Percentiles rank a stretch among this genome's conserved stretches.
Evolutionary conservation across 35 echinoderm and acorn worm genomes (phyloP).

Genomic region (Lytechinus pictus): DNA sequence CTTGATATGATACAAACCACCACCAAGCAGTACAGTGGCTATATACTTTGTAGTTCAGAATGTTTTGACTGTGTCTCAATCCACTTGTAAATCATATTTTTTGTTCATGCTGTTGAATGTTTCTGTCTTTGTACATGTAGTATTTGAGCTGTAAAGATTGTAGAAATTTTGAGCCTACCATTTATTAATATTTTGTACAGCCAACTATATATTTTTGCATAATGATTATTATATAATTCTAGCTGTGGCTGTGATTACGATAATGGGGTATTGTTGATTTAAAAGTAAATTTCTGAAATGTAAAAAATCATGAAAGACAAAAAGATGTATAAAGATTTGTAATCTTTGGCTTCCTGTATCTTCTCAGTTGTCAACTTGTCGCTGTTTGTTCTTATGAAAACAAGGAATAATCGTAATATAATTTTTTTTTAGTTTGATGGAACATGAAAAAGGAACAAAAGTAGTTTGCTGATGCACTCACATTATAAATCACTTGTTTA

Average conservation of each 20-base stretch:
- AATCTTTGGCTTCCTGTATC: background rate
- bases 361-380: no score
- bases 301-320: background rate
- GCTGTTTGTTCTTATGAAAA: no score
- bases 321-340: background rate
- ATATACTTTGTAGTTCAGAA: background rate
- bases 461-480: no score
- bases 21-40: background rate
- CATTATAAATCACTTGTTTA: no score
- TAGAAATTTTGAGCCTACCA: slow-evolving; percentile 28
- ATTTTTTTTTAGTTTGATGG: no score
- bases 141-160: slow-evolving; percentile 25
- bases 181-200: slow-evolving; percentile 40
- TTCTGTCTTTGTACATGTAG: slow-evolving; percentile 35
- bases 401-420: no score
- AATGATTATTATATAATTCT: slow-evolving; percentile 22
- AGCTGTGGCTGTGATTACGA: slow-evolving; percentile 4
- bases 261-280: background rate
- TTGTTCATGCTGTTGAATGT: background rate
- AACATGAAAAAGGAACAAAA: no score
- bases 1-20: background rate
- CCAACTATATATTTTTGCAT: slow-evolving; percentile 48
- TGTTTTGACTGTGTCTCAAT: background rate
- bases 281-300: background rate
- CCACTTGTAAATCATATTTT: background rate